These are phyloP conservation scores for Calidris pygmaea DNA, from an alignment of 2,113 vertebrate species.

Conservation along the genomic window DNA sequence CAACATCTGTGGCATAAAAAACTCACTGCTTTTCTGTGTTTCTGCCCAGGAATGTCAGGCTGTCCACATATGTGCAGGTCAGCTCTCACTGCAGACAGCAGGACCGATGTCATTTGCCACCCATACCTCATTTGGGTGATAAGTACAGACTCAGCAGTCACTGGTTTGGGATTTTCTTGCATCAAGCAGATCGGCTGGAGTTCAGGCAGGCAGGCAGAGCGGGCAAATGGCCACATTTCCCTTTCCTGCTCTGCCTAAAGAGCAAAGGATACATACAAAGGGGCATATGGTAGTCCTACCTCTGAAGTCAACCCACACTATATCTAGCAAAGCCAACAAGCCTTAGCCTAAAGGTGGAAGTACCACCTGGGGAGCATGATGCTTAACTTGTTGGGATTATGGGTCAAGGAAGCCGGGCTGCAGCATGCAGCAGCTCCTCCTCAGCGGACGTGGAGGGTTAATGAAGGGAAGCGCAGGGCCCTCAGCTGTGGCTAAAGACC, in stretches of 20 bases:
- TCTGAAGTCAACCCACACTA: neutral
- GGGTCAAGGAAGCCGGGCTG: neutral
- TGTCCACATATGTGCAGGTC: neutral
- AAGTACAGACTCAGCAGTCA: neutral
- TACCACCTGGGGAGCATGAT: neutral
- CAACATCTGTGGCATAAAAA: neutral
- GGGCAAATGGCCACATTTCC: neutral
- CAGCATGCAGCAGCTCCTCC: neutral
- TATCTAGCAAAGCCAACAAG: neutral
- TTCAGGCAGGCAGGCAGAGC: neutral
- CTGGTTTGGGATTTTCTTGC: neutral
- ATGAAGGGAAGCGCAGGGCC: neutral
- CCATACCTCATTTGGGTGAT: neutral
- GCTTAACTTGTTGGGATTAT: neutral
- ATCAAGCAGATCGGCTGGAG: neutral
- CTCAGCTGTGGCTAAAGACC: neutral
- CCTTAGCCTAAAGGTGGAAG: neutral
- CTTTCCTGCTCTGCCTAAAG: neutral
- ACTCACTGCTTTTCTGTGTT: neutral
- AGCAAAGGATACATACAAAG: neutral
- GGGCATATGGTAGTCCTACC: neutral
- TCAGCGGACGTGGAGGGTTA: rapidly evolving
- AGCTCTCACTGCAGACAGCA: neutral
- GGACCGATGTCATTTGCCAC: neutral
- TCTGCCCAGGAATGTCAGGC: neutral